Conservation (phyloP, 2,888 invertebrate species). For the Thelaira solivaga region DNA sequence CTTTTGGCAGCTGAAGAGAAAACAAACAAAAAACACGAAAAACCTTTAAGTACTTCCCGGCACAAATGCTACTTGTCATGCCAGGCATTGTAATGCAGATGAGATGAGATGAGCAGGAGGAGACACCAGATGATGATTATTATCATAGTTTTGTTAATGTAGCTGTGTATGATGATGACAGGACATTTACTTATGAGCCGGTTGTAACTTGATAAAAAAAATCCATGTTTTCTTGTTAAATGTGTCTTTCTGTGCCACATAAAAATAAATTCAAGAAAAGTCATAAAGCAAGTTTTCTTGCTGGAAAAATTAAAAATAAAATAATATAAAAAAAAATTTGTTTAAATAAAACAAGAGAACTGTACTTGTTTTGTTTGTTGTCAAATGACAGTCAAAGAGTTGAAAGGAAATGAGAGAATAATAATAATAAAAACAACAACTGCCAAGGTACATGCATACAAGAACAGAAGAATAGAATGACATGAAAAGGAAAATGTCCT, state of each 20-base stretch:
- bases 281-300: conserved; percentile 20
- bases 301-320: not conserved
- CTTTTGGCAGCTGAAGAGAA: conserved; percentile 46
- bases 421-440: not conserved
- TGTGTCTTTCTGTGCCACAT: not conserved
- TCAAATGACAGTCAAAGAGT: conserved; percentile 60
- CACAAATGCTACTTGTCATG: conserved; percentile 50
- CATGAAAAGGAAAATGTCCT: conserved; percentile 59
- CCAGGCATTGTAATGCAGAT: conserved; percentile 37
- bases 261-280: conserved; percentile 11
- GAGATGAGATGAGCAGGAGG: not conserved
- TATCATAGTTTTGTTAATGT: not conserved
- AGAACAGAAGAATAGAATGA: conserved; percentile 31
- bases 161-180: conserved; percentile 39
- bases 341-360: conserved; percentile 24
- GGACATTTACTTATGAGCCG: conserved; percentile 54
- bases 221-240: conserved; percentile 29
- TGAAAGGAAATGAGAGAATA: conserved; percentile 50
- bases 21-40: too few species aligned
- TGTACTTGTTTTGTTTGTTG: conserved; percentile 48
- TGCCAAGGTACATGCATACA: conserved; percentile 9
- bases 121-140: conserved; percentile 4
- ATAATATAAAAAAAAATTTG: too few species aligned
- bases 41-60: conserved; percentile 47
- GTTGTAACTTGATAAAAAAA: conserved; percentile 32